Conservation (phyloP, 2,888 invertebrate species). For the Chirona hameri region DNA sequence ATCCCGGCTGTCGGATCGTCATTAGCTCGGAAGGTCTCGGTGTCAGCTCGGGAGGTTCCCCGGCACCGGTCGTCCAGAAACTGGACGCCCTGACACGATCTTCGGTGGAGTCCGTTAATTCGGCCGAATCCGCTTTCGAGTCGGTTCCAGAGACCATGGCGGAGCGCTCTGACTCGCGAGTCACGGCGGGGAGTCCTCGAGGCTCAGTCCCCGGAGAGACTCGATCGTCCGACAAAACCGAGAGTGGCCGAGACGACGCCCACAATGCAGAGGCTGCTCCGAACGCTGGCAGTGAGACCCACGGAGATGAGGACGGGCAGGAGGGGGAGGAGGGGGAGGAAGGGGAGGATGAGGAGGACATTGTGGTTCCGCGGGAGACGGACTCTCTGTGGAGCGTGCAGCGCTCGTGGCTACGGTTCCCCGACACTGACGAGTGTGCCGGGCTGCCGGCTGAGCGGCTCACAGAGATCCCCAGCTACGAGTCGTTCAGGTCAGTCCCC, state of each 20-base stretch:
- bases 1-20: too few relatives aligned
- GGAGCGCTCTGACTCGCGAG: neutral
- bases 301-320: too few relatives aligned
- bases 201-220: neutral
- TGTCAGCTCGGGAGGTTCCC: too few relatives aligned
- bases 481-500: neutral
- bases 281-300: neutral
- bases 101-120: neutral
- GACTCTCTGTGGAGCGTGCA: constrained; percentile 23
- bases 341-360: neutral
- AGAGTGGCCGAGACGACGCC: neutral
- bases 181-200: neutral
- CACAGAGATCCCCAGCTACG: constrained; percentile 7
- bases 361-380: neutral
- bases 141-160: neutral
- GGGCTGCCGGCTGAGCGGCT: neutral
- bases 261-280: neutral
- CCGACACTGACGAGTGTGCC: neutral
- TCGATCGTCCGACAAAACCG: neutral
- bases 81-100: too few relatives aligned
- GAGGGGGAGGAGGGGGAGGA: neutral
- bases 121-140: neutral
- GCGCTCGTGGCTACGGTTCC: neutral
- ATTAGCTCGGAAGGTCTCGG: too few relatives aligned
- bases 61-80: too few relatives aligned